Percentiles rank a stretch among this genome's conserved stretches.
Evolutionary conservation across 1,140 invertebrate species (phyloP).

Genomic region (Adoxophyes honmai): DNA sequence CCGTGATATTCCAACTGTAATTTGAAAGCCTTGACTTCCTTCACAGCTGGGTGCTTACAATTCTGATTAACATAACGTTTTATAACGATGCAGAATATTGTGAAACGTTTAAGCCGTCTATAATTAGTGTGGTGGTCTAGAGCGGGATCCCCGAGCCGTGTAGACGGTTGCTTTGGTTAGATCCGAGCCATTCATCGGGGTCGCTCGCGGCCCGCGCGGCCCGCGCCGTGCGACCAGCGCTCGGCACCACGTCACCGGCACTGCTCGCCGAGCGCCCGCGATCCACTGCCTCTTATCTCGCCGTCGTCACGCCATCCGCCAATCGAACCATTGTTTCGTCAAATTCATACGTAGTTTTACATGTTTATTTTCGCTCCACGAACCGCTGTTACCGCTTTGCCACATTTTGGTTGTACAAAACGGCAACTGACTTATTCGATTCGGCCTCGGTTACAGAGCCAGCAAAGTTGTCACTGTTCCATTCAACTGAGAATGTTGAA

Average conservation of each 20-base stretch:
- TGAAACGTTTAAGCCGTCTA: not conserved
- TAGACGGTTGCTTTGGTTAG: not conserved
- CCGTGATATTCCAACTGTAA: conserved; percentile 2
- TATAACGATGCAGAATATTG: conserved; percentile 3
- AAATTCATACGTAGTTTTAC: not conserved
- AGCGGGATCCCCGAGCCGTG: not conserved
- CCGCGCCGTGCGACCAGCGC: not conserved
- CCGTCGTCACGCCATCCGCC: not conserved
- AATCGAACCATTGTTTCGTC: not conserved
- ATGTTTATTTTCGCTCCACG: not conserved
- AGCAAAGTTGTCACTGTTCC: not conserved
- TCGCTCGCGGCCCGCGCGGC: not conserved
- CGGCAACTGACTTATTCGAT: not conserved
- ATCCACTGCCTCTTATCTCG: not conserved
- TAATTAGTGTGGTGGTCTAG: not conserved
- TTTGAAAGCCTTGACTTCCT: conserved; percentile 13
- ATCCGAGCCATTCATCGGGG: not conserved
- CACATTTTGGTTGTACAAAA: not conserved
- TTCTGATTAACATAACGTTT: conserved; percentile 5
- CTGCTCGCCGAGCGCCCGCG: not conserved
- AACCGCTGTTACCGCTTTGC: not conserved
- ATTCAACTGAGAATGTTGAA: conserved; percentile 1
- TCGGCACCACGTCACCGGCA: conserved; percentile 1
- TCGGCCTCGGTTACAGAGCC: not conserved
- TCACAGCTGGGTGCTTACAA: conserved; percentile 1